phyloP scores from a whole-genome alignment of 2,797 vertebrate species.

The Dendrocincla fuliginosa region DNA sequence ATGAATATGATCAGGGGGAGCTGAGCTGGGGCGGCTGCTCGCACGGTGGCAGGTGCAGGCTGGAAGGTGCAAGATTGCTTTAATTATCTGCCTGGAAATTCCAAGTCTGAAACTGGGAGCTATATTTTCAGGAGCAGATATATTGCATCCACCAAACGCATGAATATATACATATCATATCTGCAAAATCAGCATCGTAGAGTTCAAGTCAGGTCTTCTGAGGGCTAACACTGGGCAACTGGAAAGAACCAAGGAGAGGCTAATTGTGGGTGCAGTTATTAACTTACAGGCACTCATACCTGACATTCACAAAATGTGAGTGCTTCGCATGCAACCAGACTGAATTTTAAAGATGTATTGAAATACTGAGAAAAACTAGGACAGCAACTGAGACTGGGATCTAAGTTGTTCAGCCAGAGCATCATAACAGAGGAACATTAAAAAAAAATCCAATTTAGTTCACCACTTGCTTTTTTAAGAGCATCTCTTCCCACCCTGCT shows the following conservation, averaged over 20 bases:
- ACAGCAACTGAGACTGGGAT: neutral
- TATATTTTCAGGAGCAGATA: neutral
- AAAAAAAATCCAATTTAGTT: neutral
- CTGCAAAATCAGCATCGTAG: neutral
- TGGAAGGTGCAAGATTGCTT: constrained; percentile 52
- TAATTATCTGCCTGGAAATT: constrained; percentile 59
- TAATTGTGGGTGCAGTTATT: neutral
- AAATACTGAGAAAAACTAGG: neutral
- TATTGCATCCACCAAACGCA: neutral
- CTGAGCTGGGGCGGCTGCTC: neutral
- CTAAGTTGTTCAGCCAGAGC: neutral
- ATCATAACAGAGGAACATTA: neutral
- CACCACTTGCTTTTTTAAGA: neutral
- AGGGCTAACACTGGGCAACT: neutral
- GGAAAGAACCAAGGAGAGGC: neutral
- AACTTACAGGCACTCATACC: neutral
- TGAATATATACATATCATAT: neutral
- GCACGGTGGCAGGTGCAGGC: neutral
- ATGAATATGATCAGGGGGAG: neutral
- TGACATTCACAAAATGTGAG: neutral
- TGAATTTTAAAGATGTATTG: neutral
- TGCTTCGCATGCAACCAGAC: neutral
- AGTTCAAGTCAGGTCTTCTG: neutral
- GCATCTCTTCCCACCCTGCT: neutral
- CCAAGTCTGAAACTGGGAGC: neutral